Evolutionary conservation across 2,888 invertebrate genomes (phyloP), one percentile per base, ranked within the genome.

Genomic region (Ypsolopha sequella): DNA sequence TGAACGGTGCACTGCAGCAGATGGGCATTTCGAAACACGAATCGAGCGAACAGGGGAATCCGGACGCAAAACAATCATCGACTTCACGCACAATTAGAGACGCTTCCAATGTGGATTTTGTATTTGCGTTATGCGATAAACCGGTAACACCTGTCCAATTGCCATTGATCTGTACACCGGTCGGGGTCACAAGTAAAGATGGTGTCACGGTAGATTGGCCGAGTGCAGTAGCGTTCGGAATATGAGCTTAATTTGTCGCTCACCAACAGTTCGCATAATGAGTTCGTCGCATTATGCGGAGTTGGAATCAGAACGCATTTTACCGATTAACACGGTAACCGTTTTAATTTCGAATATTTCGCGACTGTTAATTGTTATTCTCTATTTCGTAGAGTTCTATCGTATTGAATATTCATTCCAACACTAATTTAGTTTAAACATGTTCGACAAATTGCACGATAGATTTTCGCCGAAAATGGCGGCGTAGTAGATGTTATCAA

Each of bases 31-130:
- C 24, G 4, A 24, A 38, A 8, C 6, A 38, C 14, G 14, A 43
- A 43, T 43, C 8, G 43, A 43, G 43, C 43, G 43, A 14, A 43
- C 43, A 11, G 13, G 13, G 43, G 43, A 43, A 43, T 13, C 11
- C 14, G 43, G 43, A 43, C 14, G 7, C 43, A 24, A 43, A 24
- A 43, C 52, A 56, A 75, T 73, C 73, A 66, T 41, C 70, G 68
- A 65, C 65, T 74, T 76, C 64, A 73, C 73, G 77, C 73, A 69
- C 73, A 73, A 78, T 79, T 78, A 76, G 71, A 70, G 61, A 60
- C 64, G 60, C 58, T 13, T 14, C 13, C 43, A 43, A 14, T 43
- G 14, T 14, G 43, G 43, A 24, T 24, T 24, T 24, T 24, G 24
- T 24, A 24, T 24, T 24, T 24, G 24, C 24, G 24, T 24, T 43